Evolutionary conservation across 2,888 invertebrate species (phyloP).

Genomic region (Phorcus lineatus): DNA sequence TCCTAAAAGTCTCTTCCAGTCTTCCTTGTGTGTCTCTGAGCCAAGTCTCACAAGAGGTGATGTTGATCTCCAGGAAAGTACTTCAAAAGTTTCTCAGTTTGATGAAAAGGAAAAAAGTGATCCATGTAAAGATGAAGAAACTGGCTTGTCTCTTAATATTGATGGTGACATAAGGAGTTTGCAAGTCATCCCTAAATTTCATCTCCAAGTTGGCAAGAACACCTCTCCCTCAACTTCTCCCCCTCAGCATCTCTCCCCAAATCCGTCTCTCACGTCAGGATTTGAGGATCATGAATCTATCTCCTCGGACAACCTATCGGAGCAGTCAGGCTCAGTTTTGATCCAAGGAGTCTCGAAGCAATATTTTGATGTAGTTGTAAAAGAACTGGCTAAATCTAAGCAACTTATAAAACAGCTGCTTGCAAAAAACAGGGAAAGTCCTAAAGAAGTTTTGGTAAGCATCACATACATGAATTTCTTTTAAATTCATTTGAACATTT

Average conservation of each 20-base stretch:
- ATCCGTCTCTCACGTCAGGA: neutral
- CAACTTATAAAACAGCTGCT: slow-evolving; percentile 22
- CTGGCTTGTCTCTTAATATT: neutral
- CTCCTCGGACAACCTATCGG: neutral
- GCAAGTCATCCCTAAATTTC: neutral
- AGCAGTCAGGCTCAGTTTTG: neutral
- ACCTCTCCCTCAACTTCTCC: neutral
- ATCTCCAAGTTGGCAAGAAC: neutral
- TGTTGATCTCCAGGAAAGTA: too few species aligned
- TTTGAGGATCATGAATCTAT: neutral
- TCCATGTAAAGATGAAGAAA: slow-evolving; percentile 5
- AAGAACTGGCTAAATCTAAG: slow-evolving; percentile 47
- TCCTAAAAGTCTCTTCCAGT: too few species aligned
- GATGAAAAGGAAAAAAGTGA: neutral
- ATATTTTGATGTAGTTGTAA: slow-evolving; percentile 44
- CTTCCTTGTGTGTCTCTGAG: too few species aligned
- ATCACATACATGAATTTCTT: neutral
- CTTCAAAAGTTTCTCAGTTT: too few species aligned
- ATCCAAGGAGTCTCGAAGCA: slow-evolving; percentile 39
- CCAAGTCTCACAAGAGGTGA: too few species aligned
- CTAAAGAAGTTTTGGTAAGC: slow-evolving; percentile 21
- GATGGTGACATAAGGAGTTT: slow-evolving; percentile 11
- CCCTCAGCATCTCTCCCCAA: neutral
- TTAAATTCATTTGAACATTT: neutral
- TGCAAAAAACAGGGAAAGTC: neutral